Conservation (phyloP, 1,140 invertebrate species). For the Halictus rubicundus region DNA sequence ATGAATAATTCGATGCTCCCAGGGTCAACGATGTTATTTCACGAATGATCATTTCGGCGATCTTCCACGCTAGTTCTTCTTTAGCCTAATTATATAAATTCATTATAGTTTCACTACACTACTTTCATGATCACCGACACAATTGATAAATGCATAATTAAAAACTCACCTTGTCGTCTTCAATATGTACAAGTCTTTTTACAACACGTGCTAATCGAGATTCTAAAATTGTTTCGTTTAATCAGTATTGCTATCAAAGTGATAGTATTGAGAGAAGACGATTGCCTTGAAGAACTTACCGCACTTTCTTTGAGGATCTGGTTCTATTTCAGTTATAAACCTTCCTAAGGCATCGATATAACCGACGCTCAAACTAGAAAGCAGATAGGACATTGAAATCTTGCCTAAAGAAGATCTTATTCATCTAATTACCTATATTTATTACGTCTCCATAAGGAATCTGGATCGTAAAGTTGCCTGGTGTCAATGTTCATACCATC, state of each 20-base stretch:
- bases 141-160: no score
- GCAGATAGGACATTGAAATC: slow-evolving; percentile 12
- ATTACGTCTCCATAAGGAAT: slow-evolving; percentile 90
- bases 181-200: slow-evolving; percentile 89
- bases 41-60: slow-evolving; percentile 96
- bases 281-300: slow-evolving; percentile 62
- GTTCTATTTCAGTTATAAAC: slow-evolving; percentile 94
- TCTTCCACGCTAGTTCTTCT: slow-evolving; percentile 96
- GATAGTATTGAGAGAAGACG: background rate
- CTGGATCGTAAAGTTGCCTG: slow-evolving; percentile 90
- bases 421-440: slow-evolving; percentile 80
- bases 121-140: no score
- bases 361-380: slow-evolving; percentile 88
- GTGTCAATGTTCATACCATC: slow-evolving; percentile 89
- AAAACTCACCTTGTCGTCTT: slow-evolving; percentile 86
- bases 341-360: slow-evolving; percentile 91
- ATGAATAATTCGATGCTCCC: slow-evolving; percentile 74
- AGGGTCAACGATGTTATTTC: slow-evolving; percentile 94
- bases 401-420: background rate
- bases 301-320: slow-evolving; percentile 88
- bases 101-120: background rate
- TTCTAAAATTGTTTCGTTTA: slow-evolving; percentile 73
- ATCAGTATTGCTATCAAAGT: slow-evolving; percentile 7
- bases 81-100: slow-evolving; percentile 83
- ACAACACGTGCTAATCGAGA: slow-evolving; percentile 85